Evolutionary conservation across 2,113 vertebrate species (phyloP), one percentile per base, ranked within the genome.

Genomic region (Eolophus roseicapilla): DNA sequence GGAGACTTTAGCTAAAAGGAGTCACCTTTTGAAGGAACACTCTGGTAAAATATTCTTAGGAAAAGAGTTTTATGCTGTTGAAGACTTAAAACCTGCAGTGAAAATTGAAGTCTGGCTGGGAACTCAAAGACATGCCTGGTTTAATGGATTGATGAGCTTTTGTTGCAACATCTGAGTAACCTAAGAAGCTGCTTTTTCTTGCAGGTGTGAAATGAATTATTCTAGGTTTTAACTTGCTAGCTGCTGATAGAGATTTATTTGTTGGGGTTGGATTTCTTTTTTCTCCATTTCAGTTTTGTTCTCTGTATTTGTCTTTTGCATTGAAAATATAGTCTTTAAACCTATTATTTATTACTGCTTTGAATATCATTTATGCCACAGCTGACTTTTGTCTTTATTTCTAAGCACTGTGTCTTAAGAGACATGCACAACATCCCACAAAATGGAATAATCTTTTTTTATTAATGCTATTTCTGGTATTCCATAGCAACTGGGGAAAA

Each of bases 81-180:
- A 84, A 44, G 80, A 46, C 89, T 93, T 92, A 78, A 96, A 93
- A 74, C 83, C 80, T 91, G 55, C 55, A 92, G 73, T 81, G 86
- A 92, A 95, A 95, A 96, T 84, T 74, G 64, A 82, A 91, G 82
- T 76, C 87, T 95, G 77, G 11, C 90, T 71, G 75, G 47, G 78
- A 82, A 85, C 75, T 91, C 85, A 74, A 94, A 93, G 67, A 46
- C 85, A 64, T 92, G 90, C 49, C 33, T 85, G 41, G 12, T 91
- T 85, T 93, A 95, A 92, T 85, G 85, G 85, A 82, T 96, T 88
- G 93, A 79, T 43, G 67, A 93, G 85, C 88, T 93, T 96, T 96
- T 92, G 33, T 96, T 92, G 75, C 87, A 39, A 71, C n/a, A 73
- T 88, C 35, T 4, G 9, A 82, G 86, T 92, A 95, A 92, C 69